Evolutionary conservation across 2,113 vertebrate species (phyloP).

Genomic region (Hemibagrus wyckioides): DNA sequence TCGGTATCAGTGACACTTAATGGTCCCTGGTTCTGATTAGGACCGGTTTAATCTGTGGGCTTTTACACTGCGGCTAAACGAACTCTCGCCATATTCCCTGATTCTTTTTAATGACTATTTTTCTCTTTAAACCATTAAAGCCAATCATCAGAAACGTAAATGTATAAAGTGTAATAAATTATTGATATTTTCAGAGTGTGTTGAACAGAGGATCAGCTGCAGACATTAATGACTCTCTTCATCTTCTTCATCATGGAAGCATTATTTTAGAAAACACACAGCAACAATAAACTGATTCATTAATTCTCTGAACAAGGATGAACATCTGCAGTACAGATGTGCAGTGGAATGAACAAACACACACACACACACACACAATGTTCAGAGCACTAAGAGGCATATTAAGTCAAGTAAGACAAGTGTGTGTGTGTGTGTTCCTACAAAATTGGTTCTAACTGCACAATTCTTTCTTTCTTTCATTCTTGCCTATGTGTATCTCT

Average conservation of each 20-base stretch:
- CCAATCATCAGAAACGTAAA: not conserved
- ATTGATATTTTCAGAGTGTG: not conserved
- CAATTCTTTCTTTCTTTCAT: not conserved
- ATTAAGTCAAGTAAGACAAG: too few relatives aligned
- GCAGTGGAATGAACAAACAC: not conserved
- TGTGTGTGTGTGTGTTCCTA: not conserved
- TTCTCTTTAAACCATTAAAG: not conserved
- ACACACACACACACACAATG: constrained; percentile 6
- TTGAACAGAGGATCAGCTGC: not conserved
- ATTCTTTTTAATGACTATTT: not conserved
- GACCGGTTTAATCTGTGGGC: not conserved
- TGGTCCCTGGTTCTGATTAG: not conserved
- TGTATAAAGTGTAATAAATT: not conserved
- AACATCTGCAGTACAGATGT: constrained; percentile 7
- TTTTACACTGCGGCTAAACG: not conserved
- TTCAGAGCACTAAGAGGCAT: too few relatives aligned
- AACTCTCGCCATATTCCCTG: not conserved
- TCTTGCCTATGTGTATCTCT: too few relatives aligned
- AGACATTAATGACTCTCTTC: not conserved
- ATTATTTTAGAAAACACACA: not conserved
- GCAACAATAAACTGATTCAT: not conserved
- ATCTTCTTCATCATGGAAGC: not conserved
- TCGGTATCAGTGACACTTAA: not conserved
- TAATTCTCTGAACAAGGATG: not conserved
- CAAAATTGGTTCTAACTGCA: not conserved